Percentiles rank a stretch among this genome's conserved stretches.
Conservation (phyloP, 2,113 vertebrate species). For the Pongo abelii region DNA sequence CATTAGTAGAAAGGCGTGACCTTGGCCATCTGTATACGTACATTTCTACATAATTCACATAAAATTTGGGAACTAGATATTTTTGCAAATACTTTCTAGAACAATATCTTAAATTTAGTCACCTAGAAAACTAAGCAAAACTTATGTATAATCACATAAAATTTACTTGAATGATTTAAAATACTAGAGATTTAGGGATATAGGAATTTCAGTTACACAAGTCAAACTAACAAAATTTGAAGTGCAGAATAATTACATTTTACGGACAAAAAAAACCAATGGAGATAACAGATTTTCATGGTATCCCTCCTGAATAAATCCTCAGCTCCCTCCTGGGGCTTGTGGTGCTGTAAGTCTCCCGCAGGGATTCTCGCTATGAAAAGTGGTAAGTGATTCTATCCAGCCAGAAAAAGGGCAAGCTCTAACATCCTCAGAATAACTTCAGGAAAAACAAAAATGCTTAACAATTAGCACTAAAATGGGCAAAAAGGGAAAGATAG, state of each 20-base stretch:
- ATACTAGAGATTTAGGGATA: not conserved
- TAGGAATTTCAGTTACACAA: not conserved
- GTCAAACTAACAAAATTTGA: constrained; percentile 24
- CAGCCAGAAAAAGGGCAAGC: not conserved
- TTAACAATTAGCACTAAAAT: not conserved
- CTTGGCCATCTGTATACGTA: not conserved
- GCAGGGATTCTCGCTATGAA: not conserved
- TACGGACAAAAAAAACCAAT: not conserved
- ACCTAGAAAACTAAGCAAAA: not conserved
- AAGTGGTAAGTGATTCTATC: not conserved
- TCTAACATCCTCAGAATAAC: not conserved
- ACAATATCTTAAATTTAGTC: not conserved
- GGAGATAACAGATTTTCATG: not conserved
- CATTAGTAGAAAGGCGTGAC: not conserved
- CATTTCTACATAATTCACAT: not conserved
- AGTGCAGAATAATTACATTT: constrained; percentile 49
- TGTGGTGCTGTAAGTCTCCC: not conserved
- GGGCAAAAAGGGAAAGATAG: not conserved
- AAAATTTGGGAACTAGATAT: not conserved
- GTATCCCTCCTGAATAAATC: not conserved
- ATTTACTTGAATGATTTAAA: not conserved
- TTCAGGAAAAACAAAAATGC: not conserved
- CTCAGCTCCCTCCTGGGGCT: not conserved
- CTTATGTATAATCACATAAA: not conserved
- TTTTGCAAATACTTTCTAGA: not conserved